Conservation (phyloP, 2,888 invertebrate genomes). For the Eupithecia vulgata region DNA sequence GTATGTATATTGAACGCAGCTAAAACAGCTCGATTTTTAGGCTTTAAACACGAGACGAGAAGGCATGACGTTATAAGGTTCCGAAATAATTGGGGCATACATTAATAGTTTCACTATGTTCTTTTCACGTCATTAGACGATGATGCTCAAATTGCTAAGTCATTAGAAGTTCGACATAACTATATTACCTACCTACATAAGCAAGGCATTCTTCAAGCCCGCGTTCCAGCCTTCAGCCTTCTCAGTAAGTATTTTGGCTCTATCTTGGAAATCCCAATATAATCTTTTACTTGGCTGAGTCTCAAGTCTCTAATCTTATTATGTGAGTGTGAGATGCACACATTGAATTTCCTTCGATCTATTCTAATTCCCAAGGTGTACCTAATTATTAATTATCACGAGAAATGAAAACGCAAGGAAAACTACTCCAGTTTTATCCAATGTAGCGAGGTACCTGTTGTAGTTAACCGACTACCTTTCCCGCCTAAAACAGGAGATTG, state of each 20-base stretch:
- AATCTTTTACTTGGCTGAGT: constrained; percentile 24
- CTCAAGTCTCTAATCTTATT: constrained; percentile 12
- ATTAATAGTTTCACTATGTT: not conserved
- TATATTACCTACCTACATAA: not conserved
- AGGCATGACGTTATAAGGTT: not conserved
- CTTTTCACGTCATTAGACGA: not conserved
- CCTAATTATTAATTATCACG: not conserved
- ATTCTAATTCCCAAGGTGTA: not conserved
- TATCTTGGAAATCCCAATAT: constrained; percentile 19
- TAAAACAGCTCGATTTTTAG: not conserved
- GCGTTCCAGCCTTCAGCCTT: not conserved
- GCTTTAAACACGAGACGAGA: not conserved
- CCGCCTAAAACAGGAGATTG: not conserved
- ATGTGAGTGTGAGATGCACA: constrained; percentile 16
- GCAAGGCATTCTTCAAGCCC: not conserved
- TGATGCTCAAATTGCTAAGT: not conserved
- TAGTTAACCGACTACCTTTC: not conserved
- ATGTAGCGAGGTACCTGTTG: not conserved
- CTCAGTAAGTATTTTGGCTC: constrained; percentile 21
- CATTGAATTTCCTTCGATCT: constrained; percentile 32
- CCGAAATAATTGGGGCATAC: not conserved
- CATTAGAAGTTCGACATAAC: not conserved
- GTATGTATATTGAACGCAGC: not conserved
- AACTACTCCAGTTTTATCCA: not conserved
- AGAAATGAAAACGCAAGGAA: not conserved